Conservation (phyloP, 92 coral and sea anemone species). For the Epizoanthus fatuus region DNA sequence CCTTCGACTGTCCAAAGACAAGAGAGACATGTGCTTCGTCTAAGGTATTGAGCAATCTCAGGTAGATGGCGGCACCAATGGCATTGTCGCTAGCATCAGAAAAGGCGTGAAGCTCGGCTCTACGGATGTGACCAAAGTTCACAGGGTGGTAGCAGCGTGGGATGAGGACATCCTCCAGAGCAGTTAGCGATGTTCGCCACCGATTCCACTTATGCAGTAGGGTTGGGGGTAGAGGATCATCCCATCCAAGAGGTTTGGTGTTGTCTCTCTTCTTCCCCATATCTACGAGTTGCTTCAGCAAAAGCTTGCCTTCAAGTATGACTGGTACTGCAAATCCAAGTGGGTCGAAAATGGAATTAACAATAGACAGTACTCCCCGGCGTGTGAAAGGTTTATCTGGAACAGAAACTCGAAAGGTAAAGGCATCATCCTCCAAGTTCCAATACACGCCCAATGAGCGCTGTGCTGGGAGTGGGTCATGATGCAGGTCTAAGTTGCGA, state of each 20-base stretch:
- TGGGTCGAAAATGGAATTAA: conserved; percentile 35
- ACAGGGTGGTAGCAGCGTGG: conserved; percentile 14
- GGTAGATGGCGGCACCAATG: conserved; percentile 2
- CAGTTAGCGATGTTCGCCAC: conserved; percentile 1
- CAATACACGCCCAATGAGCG: conserved; percentile 22
- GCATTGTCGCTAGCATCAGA: conserved; percentile 39
- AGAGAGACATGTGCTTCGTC: not conserved
- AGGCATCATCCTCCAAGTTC: conserved; percentile 15
- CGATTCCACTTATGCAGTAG: not conserved
- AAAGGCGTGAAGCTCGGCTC: conserved; percentile 21
- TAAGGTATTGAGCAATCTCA: not conserved
- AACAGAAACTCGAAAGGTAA: conserved; percentile 7
- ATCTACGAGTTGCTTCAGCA: conserved; percentile 16
- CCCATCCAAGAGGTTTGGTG: conserved; percentile 24
- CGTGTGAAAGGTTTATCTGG: conserved; percentile 27
- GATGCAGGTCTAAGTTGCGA: not conserved
- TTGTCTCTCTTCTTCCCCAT: not conserved
- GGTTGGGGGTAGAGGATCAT: conserved; percentile 31
- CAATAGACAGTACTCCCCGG: conserved; percentile 31
- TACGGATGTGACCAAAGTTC: not conserved
- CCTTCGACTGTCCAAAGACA: conserved; percentile 7
- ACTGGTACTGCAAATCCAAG: conserved; percentile 29
- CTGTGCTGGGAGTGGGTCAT: conserved; percentile 24
- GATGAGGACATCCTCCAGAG: conserved; percentile 4
- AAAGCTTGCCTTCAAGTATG: not conserved